A percentile compares a stretch with the other conserved stretches of the same genome.
Evolutionary conservation across 2,797 vertebrate genomes (phyloP).

Genomic region (Columba guinea): DNA sequence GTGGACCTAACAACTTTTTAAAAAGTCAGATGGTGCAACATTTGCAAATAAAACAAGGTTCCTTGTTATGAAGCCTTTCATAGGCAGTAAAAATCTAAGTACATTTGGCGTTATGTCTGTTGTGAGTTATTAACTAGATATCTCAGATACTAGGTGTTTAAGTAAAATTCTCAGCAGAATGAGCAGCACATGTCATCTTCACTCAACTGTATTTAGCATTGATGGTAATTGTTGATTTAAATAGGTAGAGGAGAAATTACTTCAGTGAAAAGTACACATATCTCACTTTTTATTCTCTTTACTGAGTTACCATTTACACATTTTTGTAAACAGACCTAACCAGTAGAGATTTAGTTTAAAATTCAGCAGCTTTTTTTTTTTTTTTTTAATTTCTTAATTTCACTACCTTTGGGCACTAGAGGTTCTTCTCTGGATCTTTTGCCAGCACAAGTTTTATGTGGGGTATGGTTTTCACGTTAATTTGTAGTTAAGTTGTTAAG

Average conservation of each 20-base stretch:
- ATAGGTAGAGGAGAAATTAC: background rate
- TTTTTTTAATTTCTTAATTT: background rate
- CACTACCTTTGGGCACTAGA: background rate
- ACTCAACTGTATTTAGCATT: background rate
- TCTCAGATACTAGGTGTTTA: background rate
- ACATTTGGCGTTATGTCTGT: background rate
- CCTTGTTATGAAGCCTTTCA: background rate
- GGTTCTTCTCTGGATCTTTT: background rate
- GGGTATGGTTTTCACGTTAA: background rate
- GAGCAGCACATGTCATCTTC: background rate
- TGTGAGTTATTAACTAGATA: background rate
- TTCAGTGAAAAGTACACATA: background rate
- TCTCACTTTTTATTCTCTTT: background rate
- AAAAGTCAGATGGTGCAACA: background rate
- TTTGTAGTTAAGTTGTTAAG: no score
- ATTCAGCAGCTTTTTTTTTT: background rate
- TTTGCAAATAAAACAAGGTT: background rate
- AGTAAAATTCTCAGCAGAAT: background rate
- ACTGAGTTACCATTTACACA: background rate
- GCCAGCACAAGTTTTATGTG: background rate
- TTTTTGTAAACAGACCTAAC: background rate
- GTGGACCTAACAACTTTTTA: background rate
- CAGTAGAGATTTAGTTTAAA: background rate
- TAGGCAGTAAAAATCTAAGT: background rate
- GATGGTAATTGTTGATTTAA: background rate